A percentile compares a stretch with the other conserved stretches of the same genome.
phyloP scores from a whole-genome alignment of 2,797 vertebrate species.

The Amphiprion clarkii region DNA sequence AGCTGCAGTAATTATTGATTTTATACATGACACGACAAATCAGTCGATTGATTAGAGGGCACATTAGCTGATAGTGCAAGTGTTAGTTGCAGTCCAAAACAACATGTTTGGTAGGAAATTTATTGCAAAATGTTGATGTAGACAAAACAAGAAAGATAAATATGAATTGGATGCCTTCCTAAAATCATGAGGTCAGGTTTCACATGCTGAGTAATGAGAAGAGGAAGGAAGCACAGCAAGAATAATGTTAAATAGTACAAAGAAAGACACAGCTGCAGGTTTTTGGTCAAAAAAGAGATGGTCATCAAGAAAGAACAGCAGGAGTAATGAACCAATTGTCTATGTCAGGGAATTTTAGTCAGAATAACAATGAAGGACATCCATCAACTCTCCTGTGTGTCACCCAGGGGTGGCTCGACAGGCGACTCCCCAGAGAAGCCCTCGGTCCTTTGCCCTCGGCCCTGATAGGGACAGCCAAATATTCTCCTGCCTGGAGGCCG shows the following conservation, averaged over 20 bases:
- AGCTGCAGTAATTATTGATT: neutral
- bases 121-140: too few species aligned
- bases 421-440: slow-evolving; percentile 72
- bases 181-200: neutral
- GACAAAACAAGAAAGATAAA: neutral
- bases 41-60: neutral
- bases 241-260: slow-evolving; percentile 30
- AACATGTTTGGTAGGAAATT: too few species aligned
- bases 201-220: slow-evolving; percentile 25
- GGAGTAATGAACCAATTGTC: slow-evolving; percentile 57
- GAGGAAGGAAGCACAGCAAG: slow-evolving; percentile 52
- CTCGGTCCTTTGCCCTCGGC: slow-evolving; percentile 60
- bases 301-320: slow-evolving; percentile 33
- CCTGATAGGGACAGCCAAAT: slow-evolving; percentile 67
- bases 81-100: neutral
- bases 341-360: slow-evolving; percentile 52
- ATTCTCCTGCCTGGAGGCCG: slow-evolving; percentile 78
- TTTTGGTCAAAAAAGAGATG: slow-evolving; percentile 32
- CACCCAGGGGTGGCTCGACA: slow-evolving; percentile 67
- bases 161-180: neutral
- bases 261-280: slow-evolving; percentile 29
- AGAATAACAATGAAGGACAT: slow-evolving; percentile 57
- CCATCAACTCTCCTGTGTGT: slow-evolving; percentile 45
- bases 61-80: neutral
- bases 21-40: neutral